Evolutionary conservation across 2,797 vertebrate species (phyloP).

Genomic region (Halcyon smyrnensis): DNA sequence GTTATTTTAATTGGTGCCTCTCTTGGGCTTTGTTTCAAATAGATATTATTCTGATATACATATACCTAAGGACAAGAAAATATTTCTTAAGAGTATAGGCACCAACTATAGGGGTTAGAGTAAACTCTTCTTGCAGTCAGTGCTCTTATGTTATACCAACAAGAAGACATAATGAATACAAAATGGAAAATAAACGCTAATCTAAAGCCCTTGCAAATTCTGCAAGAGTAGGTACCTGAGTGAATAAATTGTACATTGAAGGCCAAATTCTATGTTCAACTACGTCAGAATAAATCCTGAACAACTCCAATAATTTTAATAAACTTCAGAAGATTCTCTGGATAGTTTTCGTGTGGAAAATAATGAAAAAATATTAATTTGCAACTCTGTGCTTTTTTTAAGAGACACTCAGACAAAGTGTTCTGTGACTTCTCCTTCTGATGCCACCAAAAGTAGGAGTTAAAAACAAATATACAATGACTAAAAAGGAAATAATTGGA

Average conservation of each 20-base stretch:
- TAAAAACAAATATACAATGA: background rate
- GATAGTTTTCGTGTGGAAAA: background rate
- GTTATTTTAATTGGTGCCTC: conserved; percentile 85
- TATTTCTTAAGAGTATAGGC: background rate
- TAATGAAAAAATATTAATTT: background rate
- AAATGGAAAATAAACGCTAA: background rate
- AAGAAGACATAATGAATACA: background rate
- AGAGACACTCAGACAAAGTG: background rate
- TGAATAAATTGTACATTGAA: background rate
- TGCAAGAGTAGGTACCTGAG: background rate
- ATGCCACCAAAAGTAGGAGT: background rate
- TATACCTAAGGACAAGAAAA: conserved; percentile 83
- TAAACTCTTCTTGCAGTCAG: background rate
- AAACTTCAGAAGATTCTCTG: background rate
- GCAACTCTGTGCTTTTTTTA: background rate
- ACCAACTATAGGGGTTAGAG: background rate
- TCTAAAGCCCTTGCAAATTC: background rate
- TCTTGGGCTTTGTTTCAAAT: conserved; percentile 81
- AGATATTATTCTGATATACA: conserved; percentile 90
- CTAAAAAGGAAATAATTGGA: background rate
- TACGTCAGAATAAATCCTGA: background rate
- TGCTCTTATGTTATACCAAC: background rate
- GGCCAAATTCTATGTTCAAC: background rate
- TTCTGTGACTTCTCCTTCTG: background rate
- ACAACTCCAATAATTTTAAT: background rate